phyloP scores from a whole-genome alignment of 2,113 vertebrate species.

The Echinops telfairi region DNA sequence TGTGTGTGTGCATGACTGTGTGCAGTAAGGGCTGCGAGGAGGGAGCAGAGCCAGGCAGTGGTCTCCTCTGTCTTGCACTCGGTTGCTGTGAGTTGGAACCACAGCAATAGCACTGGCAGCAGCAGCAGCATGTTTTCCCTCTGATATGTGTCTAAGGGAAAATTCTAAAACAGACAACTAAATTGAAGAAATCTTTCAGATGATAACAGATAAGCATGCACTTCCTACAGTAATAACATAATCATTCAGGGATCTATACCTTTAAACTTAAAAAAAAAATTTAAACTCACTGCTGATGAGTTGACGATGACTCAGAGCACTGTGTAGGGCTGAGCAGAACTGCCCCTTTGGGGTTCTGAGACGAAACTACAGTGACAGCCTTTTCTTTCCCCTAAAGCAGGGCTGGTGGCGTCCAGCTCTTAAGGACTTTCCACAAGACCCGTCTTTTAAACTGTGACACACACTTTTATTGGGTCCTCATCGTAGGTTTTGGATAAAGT shows the following conservation, averaged over 20 bases:
- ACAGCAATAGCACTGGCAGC: background rate
- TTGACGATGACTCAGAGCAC: no score
- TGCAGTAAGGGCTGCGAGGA: no score
- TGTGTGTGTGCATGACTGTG: no score
- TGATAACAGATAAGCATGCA: background rate
- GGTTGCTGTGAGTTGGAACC: background rate
- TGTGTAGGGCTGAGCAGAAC: no score
- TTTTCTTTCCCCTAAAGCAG: no score
- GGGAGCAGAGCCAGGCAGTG: background rate
- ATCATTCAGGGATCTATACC: constrained; percentile 6
- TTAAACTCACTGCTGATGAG: no score
- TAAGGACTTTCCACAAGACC: no score
- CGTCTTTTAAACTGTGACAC: background rate
- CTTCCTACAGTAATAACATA: constrained; percentile 10
- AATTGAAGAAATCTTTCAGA: constrained; percentile 14
- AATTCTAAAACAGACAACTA: background rate
- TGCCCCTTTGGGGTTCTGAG: no score
- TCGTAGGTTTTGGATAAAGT: background rate
- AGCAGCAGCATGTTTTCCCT: background rate
- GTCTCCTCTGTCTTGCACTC: background rate
- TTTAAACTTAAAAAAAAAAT: background rate
- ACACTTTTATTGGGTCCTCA: background rate
- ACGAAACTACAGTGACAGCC: no score
- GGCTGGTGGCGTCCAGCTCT: no score
- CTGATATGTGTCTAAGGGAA: background rate